Conservation (phyloP, 2,797 vertebrate genomes). For the Anguilla obscura region DNA sequence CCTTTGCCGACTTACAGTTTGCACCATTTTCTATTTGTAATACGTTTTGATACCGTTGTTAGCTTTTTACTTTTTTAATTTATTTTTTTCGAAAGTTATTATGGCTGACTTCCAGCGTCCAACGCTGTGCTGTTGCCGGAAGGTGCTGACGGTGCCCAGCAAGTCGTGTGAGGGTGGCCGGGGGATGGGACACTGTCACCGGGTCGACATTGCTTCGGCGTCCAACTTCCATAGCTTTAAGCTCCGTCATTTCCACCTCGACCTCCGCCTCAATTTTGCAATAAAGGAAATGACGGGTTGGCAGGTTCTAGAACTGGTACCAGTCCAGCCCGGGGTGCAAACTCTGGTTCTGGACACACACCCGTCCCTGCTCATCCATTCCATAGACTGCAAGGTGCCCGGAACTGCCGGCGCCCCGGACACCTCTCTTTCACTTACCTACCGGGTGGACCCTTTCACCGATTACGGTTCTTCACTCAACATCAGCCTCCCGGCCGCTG, state of each 20-base stretch:
- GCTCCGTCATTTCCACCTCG: constrained; percentile 86
- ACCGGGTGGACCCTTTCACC: constrained; percentile 80
- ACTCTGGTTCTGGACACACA: constrained; percentile 83
- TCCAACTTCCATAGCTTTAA: constrained; percentile 85
- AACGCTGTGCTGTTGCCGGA: constrained; percentile 84
- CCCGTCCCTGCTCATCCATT: constrained; percentile 79
- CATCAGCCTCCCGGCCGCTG: constrained; percentile 76
- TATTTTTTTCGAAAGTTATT: constrained; percentile 32
- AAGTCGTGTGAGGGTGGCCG: constrained; percentile 55
- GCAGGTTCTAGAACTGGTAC: constrained; percentile 84
- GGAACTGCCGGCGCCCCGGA: constrained; percentile 49
- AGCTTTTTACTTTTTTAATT: constrained; percentile 29
- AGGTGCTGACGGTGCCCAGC: constrained; percentile 57
- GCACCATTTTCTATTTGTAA: constrained; percentile 25
- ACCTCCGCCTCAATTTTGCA: constrained; percentile 85
- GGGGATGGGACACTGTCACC: constrained; percentile 62
- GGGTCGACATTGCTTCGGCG: constrained; percentile 84
- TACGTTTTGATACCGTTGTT: constrained; percentile 20
- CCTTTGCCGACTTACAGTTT: constrained; percentile 37
- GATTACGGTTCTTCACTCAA: constrained; percentile 85
- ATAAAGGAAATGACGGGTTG: constrained; percentile 85
- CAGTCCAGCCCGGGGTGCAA: constrained; percentile 64
- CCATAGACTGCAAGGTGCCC: constrained; percentile 73
- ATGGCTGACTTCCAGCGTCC: constrained; percentile 72
- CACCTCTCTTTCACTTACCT: constrained; percentile 64